These are phyloP conservation scores for Macaria notata DNA, from an alignment of 2,888 invertebrate genomes.

Conservation along the genomic window DNA sequence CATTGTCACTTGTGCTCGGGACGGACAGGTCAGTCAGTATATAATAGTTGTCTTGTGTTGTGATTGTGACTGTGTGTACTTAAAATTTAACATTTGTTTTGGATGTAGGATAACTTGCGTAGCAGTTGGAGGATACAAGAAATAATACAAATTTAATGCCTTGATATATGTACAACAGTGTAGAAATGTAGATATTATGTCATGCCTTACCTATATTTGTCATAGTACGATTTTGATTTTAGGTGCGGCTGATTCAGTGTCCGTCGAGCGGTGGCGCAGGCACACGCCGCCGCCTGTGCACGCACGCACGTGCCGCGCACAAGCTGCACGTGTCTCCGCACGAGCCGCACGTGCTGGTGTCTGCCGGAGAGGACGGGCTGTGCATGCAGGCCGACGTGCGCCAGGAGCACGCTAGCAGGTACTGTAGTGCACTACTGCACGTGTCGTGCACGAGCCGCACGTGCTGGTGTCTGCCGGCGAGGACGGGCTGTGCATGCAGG, in stretches of 20 bases:
- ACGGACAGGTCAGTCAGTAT: constrained; percentile 90
- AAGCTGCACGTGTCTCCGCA: constrained; percentile 90
- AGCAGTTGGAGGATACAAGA: too few species aligned
- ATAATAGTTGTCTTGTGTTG: too few species aligned
- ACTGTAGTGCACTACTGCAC: constrained; percentile 50
- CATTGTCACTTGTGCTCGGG: constrained; percentile 93
- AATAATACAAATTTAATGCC: too few species aligned
- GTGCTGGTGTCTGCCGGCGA: constrained; percentile 93
- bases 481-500: constrained; percentile 90
- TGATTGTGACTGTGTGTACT: too few species aligned
- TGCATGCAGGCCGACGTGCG: constrained; percentile 93
- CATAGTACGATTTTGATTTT: too few species aligned
- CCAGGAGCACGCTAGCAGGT: constrained; percentile 82
- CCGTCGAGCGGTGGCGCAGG: constrained; percentile 77
- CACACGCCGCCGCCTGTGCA: constrained; percentile 85
- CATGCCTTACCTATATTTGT: too few species aligned
- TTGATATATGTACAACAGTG: too few species aligned
- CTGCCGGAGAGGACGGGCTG: constrained; percentile 94
- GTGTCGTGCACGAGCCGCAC: constrained; percentile 88
- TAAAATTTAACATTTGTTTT: too few species aligned
- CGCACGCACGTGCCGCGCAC: constrained; percentile 90
- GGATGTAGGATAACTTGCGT: too few species aligned
- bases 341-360: constrained; percentile 89
- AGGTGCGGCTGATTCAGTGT: constrained; percentile 84
- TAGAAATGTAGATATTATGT: too few species aligned